These are phyloP conservation scores for Macrochelys suwanniensis DNA, from an alignment of 2,797 vertebrate species.

Conservation along the genomic window DNA sequence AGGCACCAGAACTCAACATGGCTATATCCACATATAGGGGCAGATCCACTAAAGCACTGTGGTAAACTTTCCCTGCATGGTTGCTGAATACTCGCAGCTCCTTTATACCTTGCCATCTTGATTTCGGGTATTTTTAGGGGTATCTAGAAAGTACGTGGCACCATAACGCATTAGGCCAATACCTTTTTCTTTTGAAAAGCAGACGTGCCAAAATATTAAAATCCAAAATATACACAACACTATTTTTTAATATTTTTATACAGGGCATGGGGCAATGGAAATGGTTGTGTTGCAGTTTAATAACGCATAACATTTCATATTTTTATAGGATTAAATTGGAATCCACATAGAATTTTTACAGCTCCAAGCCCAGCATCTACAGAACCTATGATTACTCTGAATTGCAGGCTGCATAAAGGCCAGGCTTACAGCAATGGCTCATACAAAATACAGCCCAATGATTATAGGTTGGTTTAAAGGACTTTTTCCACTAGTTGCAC, in stretches of 20 bases:
- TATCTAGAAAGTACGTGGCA: not conserved
- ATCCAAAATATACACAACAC: not conserved
- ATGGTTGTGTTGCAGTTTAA: constrained; percentile 3
- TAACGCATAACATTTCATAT: not conserved
- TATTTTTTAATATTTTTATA: constrained; percentile 1
- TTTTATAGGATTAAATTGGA: constrained; percentile 52
- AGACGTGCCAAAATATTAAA: not conserved
- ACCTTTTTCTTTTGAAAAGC: not conserved
- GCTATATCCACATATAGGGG: constrained; percentile 5
- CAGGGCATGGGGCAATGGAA: not conserved
- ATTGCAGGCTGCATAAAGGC: constrained; percentile 9
- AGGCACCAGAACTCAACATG: not conserved
- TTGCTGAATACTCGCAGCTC: not conserved
- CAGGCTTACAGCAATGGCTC: not conserved
- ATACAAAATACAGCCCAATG: constrained; percentile 23
- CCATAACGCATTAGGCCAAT: not conserved
- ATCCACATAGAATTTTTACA: constrained; percentile 31
- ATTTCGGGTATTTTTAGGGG: not conserved
- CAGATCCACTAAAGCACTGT: not conserved
- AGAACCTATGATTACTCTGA: constrained; percentile 11
- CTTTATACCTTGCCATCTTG: not conserved
- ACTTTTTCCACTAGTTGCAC: constrained; percentile 30
- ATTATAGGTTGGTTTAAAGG: constrained; percentile 16
- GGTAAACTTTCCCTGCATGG: not conserved
- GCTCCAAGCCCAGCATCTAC: not conserved